These are phyloP conservation scores for Crocodylus rhombifer DNA, from an alignment of 2,797 vertebrate genomes.

Conservation along the genomic window DNA sequence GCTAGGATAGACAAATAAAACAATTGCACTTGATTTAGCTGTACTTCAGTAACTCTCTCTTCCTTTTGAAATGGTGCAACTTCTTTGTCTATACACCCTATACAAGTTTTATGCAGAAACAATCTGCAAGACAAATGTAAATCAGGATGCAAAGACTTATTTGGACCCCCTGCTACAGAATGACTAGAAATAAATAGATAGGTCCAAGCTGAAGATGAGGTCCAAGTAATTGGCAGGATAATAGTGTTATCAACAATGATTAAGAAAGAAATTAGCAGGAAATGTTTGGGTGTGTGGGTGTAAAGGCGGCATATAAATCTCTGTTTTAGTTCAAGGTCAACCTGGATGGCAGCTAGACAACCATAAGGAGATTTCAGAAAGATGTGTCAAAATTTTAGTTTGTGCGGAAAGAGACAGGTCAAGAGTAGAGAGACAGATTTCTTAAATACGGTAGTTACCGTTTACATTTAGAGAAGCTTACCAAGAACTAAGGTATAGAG, in stretches of 20 bases:
- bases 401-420: background rate
- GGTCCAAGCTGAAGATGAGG: background rate
- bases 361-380: background rate
- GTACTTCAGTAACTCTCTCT: too few species aligned
- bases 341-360: background rate
- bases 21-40: too few species aligned
- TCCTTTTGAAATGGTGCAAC: too few species aligned
- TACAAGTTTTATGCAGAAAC: background rate
- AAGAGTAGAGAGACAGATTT: background rate
- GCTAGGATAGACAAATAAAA: too few species aligned
- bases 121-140: background rate
- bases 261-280: background rate
- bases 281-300: background rate
- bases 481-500: background rate
- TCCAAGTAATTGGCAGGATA: background rate
- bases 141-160: background rate
- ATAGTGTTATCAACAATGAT: conserved; percentile 35
- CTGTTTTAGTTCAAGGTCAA: conserved; percentile 41
- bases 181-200: background rate
- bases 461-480: conserved; percentile 27
- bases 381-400: background rate
- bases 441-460: background rate
- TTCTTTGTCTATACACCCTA: too few species aligned
- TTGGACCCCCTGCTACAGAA: too few species aligned
- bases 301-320: conserved; percentile 36